Percentiles rank a stretch among this genome's conserved stretches.
phyloP scores from a whole-genome alignment of 2,888 invertebrate genomes.

The Exephanes ischioxanthus region DNA sequence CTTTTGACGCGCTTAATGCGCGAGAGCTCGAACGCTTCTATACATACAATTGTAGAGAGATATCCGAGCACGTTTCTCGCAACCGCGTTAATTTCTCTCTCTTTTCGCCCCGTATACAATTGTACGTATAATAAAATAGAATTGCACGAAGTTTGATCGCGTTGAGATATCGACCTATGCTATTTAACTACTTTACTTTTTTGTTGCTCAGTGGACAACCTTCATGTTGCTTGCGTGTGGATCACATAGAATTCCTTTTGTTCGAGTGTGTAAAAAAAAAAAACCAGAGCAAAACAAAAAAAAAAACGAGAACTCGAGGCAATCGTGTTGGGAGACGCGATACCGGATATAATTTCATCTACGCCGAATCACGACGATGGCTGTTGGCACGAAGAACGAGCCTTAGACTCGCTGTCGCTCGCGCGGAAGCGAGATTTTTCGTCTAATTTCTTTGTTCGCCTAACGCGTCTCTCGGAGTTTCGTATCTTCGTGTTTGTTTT shows the following conservation, averaged over 20 bases:
- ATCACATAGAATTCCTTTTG: conserved; percentile 40
- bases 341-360: conserved; percentile 28
- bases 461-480: conserved; percentile 12
- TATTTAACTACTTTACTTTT: conserved; percentile 46
- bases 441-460: conserved; percentile 3
- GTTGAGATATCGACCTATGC: conserved; percentile 54
- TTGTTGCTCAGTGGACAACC: conserved; percentile 33
- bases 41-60: conserved; percentile 59
- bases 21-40: conserved; percentile 45
- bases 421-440: conserved; percentile 17
- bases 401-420: conserved; percentile 25
- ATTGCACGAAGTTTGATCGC: conserved; percentile 74
- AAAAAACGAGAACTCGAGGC: conserved; percentile 49
- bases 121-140: conserved; percentile 68
- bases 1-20: conserved; percentile 7
- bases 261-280: conserved; percentile 22
- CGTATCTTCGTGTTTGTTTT: conserved; percentile 18
- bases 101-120: conserved; percentile 55
- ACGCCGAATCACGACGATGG: conserved; percentile 22
- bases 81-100: conserved; percentile 42
- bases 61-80: conserved; percentile 25
- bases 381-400: conserved; percentile 49
- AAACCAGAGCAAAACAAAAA: conserved; percentile 14
- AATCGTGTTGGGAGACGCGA: conserved; percentile 47
- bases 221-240: conserved; percentile 25